Percentiles rank a stretch among this genome's conserved stretches.
These are phyloP conservation scores for Momotus momota DNA, from an alignment of 2,797 vertebrate species.

Conservation along the genomic window DNA sequence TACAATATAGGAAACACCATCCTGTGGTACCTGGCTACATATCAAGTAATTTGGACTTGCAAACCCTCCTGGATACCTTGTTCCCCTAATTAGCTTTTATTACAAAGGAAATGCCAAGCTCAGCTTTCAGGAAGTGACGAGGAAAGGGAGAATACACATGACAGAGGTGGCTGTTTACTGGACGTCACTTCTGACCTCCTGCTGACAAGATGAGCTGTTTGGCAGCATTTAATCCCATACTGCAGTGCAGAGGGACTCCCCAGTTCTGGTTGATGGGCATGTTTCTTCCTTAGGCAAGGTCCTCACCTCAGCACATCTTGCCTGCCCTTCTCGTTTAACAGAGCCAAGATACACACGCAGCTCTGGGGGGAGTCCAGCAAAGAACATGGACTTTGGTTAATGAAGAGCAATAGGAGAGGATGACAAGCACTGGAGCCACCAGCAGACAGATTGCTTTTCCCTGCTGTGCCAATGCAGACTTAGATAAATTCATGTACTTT, in stretches of 20 bases:
- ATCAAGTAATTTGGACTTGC: not conserved
- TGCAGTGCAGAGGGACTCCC: not conserved
- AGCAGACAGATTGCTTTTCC: not conserved
- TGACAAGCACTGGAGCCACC: not conserved
- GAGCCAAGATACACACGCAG: accelerated
- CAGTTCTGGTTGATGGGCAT: not conserved
- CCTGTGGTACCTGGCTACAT: not conserved
- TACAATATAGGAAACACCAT: accelerated
- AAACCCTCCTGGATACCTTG: not conserved
- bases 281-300: not conserved
- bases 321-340: not conserved
- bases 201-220: not conserved
- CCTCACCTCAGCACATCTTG: not conserved
- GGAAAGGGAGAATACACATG: not conserved
- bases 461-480: not conserved
- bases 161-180: not conserved
- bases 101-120: not conserved
- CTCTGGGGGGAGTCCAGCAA: not conserved
- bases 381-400: not conserved
- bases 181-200: not conserved
- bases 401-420: not conserved
- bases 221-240: not conserved
- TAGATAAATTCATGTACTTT: not conserved
- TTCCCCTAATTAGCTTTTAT: not conserved
- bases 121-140: not conserved